These are phyloP conservation scores for Peromyscus nudipes DNA, from an alignment of 2,797 vertebrate species.

Conservation along the genomic window DNA sequence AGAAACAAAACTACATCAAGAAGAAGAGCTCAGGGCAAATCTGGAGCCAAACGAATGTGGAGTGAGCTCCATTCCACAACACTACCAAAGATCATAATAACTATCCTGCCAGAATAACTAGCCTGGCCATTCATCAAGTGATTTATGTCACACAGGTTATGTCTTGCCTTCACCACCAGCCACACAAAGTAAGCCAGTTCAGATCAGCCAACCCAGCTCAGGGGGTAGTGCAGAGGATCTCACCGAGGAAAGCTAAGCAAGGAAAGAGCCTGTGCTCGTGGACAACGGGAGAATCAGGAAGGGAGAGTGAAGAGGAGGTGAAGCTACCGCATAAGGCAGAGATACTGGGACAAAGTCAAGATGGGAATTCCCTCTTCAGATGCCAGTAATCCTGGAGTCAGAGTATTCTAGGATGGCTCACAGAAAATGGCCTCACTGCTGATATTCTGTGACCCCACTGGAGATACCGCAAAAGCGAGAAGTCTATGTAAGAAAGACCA, in stretches of 20 bases:
- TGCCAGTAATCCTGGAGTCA: not conserved
- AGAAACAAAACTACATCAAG: not conserved
- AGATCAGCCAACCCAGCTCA: not conserved
- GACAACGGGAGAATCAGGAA: not conserved
- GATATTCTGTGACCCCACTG: not conserved
- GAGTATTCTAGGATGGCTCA: not conserved
- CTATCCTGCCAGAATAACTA: not conserved
- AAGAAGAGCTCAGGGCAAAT: not conserved
- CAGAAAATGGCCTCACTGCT: not conserved
- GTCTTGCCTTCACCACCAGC: not conserved
- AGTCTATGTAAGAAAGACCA: not conserved
- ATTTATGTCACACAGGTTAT: not conserved
- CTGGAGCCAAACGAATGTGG: not conserved
- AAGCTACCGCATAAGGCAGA: not conserved
- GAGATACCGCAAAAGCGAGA: not conserved
- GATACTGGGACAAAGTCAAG: not conserved
- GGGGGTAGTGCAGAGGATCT: not conserved
- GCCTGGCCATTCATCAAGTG: not conserved
- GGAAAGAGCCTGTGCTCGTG: not conserved
- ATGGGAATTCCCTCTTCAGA: not conserved
- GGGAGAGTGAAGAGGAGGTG: not conserved
- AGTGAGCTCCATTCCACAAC: not conserved
- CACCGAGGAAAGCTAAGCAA: not conserved
- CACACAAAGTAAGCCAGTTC: not conserved
- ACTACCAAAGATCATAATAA: not conserved